phyloP scores from a whole-genome alignment of 2,888 invertebrate genomes.

The Stenotaenia linearis region DNA sequence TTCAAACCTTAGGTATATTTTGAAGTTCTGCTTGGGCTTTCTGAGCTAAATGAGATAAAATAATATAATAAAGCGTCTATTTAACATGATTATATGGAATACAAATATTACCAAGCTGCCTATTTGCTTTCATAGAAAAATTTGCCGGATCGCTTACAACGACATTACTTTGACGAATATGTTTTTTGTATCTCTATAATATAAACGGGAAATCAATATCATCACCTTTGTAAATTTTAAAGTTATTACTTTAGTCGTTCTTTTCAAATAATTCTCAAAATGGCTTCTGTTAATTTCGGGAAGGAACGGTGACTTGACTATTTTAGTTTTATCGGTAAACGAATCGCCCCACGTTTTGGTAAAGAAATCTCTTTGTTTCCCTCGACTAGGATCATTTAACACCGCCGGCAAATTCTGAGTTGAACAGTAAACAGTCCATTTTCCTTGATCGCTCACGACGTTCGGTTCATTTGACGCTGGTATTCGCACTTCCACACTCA shows the following conservation, averaged over 20 bases:
- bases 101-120: constrained; percentile 45
- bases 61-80: neutral
- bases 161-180: constrained; percentile 48
- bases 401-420: constrained; percentile 92
- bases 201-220: constrained; percentile 35
- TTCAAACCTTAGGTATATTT: constrained; percentile 66
- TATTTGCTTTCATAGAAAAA: constrained; percentile 50
- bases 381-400: constrained; percentile 86
- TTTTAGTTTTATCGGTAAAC: constrained; percentile 72
- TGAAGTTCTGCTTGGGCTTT: constrained; percentile 53
- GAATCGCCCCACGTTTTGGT: constrained; percentile 96
- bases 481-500: neutral
- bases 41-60: constrained; percentile 47
- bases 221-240: too few species aligned
- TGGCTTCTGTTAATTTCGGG: constrained; percentile 75
- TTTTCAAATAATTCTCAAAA: constrained; percentile 80
- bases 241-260: constrained; percentile 51
- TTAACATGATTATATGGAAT: neutral
- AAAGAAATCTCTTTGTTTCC: constrained; percentile 78
- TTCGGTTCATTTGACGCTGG: constrained; percentile 3
- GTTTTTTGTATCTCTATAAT: constrained; percentile 52
- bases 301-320: constrained; percentile 71
- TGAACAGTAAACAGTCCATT: constrained; percentile 85
- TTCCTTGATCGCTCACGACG: constrained; percentile 31
- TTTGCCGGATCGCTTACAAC: constrained; percentile 47